Percentiles rank a stretch among this genome's conserved stretches.
Evolutionary conservation across 1,140 invertebrate species (phyloP).

Genomic region (Homalodisca vitripennis): DNA sequence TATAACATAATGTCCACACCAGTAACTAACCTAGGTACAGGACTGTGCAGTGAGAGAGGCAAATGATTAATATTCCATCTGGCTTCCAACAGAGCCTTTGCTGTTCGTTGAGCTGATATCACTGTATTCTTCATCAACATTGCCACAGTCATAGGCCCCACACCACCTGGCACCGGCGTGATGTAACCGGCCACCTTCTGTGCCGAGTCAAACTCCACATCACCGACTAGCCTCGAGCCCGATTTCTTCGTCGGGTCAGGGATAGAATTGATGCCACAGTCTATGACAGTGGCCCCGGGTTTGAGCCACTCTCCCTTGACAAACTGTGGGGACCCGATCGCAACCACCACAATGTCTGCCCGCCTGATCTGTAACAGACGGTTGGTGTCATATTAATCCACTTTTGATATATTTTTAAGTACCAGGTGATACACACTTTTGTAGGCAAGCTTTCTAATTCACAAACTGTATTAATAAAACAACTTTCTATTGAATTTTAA

Average conservation of each 20-base stretch:
- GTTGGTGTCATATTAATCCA: too few species aligned
- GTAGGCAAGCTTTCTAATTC: too few species aligned
- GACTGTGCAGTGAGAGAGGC: constrained; percentile 57
- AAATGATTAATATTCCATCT: constrained; percentile 66
- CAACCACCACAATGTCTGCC: constrained; percentile 97
- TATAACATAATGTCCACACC: background rate
- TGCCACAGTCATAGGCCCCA: constrained; percentile 98
- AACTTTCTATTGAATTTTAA: too few species aligned
- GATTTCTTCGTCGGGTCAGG: constrained; percentile 84
- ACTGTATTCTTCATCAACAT: constrained; percentile 98
- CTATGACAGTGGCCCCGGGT: constrained; percentile 97
- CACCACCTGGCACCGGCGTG: constrained; percentile 97
- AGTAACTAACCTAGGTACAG: constrained; percentile 68
- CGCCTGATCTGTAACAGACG: constrained; percentile 56
- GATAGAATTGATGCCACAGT: constrained; percentile 97
- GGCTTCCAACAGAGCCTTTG: constrained; percentile 53
- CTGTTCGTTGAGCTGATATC: constrained; percentile 67
- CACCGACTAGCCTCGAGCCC: constrained; percentile 87
- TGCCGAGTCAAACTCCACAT: constrained; percentile 87
- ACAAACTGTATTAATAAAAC: too few species aligned
- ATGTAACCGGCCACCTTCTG: constrained; percentile 80
- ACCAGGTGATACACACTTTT: too few species aligned
- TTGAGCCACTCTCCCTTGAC: constrained; percentile 97
- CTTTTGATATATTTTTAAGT: too few species aligned
- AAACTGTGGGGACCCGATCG: constrained; percentile 86